A percentile compares a stretch with the other conserved stretches of the same genome.
These are phyloP conservation scores for Drosophila elegans DNA, from an alignment of 1,140 invertebrate species.

Conservation along the genomic window DNA sequence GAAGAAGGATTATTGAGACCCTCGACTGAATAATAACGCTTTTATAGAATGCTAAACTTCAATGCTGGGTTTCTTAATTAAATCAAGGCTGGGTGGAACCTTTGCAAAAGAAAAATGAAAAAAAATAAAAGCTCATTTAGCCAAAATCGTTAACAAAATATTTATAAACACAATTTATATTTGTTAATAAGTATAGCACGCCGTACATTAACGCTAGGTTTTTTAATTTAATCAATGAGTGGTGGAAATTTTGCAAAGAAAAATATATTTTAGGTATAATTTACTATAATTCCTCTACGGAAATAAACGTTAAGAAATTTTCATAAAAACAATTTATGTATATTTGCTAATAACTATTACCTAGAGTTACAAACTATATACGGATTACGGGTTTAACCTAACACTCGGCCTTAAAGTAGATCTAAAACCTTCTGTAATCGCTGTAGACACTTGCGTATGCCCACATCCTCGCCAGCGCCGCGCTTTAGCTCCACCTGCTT, in stretches of 20 bases:
- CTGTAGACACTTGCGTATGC: constrained; percentile 74
- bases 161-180: background rate
- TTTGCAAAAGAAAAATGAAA: too few species aligned
- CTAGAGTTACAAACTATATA: too few species aligned
- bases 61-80: too few species aligned
- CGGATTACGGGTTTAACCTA: background rate
- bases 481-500: constrained; percentile 74
- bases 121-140: too few species aligned
- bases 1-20: background rate
- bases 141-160: background rate
- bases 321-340: background rate
- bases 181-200: background rate
- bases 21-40: constrained; percentile 12
- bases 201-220: too few species aligned
- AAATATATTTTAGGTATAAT: too few species aligned
- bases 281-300: too few species aligned
- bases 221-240: too few species aligned
- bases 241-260: too few species aligned
- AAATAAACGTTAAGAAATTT: background rate
- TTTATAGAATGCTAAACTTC: constrained; percentile 11
- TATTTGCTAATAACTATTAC: background rate
- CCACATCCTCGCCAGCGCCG: constrained; percentile 79
- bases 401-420: background rate
- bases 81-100: too few species aligned
- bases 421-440: constrained; percentile 54